A percentile compares a stretch with the other conserved stretches of the same genome.
Conservation (phyloP, 2,797 vertebrate species). For the Synanceia verrucosa region DNA sequence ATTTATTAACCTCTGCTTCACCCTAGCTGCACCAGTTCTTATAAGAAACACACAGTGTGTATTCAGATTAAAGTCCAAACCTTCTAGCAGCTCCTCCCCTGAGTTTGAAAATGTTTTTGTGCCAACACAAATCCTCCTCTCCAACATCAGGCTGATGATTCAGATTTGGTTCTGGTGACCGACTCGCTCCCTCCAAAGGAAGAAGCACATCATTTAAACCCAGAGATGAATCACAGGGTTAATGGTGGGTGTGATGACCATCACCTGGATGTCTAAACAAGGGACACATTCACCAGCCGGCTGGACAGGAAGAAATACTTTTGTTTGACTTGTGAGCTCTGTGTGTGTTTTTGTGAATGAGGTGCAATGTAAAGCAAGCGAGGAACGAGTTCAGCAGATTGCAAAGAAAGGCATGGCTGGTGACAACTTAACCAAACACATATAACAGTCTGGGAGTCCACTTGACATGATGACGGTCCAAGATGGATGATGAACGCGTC, state of each 20-base stretch:
- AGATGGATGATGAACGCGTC: background rate
- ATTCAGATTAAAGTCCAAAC: conserved; percentile 40
- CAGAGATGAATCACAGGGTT: conserved; percentile 59
- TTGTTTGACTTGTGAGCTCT: conserved; percentile 31
- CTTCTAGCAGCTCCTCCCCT: conserved; percentile 12
- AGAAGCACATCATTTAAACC: conserved; percentile 5
- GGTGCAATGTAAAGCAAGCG: conserved; percentile 7
- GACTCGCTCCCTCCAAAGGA: conserved; percentile 31
- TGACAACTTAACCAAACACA: background rate
- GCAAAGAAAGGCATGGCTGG: background rate
- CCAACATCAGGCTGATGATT: background rate
- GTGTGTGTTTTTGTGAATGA: conserved; percentile 17
- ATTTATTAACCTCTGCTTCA: conserved; percentile 2
- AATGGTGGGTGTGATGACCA: conserved; percentile 48
- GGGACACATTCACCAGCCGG: conserved; percentile 25
- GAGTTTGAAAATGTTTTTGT: conserved; percentile 35
- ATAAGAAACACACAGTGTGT: conserved; percentile 3
- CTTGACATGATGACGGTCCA: background rate
- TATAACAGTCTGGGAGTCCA: background rate
- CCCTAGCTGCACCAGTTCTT: conserved; percentile 12
- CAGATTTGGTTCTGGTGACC: conserved; percentile 30
- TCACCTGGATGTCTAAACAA: conserved; percentile 58
- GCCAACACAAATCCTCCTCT: conserved; percentile 12
- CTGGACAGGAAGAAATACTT: conserved; percentile 6
- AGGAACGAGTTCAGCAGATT: conserved; percentile 8